phyloP scores from a whole-genome alignment of 2,797 vertebrate genomes.

The Silurus lanzhouensis region DNA sequence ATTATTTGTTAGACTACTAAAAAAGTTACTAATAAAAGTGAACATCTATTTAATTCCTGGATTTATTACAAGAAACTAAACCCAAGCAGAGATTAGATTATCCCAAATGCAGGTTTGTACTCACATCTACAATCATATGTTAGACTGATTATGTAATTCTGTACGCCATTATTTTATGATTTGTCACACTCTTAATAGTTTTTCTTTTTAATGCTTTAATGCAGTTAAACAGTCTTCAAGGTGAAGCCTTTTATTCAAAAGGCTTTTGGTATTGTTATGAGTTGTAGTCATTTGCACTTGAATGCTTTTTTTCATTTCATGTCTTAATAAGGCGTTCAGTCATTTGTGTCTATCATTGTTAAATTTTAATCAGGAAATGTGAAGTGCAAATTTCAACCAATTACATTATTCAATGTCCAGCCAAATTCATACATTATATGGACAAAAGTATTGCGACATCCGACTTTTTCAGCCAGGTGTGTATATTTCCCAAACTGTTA shows the following conservation, averaged over 20 bases:
- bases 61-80: not conserved
- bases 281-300: not conserved
- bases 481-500: no score
- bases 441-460: no score
- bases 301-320: not conserved
- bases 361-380: no score
- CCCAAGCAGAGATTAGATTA: not conserved
- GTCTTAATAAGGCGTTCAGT: not conserved
- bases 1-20: not conserved
- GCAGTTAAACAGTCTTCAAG: not conserved
- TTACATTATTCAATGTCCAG: no score
- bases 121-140: not conserved
- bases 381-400: no score
- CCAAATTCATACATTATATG: no score
- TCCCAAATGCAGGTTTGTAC: not conserved
- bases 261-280: not conserved
- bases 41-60: not conserved
- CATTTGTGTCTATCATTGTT: no score
- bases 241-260: not conserved
- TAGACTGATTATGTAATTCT: not conserved
- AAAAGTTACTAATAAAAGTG: not conserved
- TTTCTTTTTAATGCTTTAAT: not conserved
- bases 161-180: not conserved
- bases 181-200: not conserved
- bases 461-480: no score